A percentile compares a stretch with the other conserved stretches of the same genome.
Conservation (phyloP, 2,797 vertebrate genomes). For the Megaceryle alcyon region DNA sequence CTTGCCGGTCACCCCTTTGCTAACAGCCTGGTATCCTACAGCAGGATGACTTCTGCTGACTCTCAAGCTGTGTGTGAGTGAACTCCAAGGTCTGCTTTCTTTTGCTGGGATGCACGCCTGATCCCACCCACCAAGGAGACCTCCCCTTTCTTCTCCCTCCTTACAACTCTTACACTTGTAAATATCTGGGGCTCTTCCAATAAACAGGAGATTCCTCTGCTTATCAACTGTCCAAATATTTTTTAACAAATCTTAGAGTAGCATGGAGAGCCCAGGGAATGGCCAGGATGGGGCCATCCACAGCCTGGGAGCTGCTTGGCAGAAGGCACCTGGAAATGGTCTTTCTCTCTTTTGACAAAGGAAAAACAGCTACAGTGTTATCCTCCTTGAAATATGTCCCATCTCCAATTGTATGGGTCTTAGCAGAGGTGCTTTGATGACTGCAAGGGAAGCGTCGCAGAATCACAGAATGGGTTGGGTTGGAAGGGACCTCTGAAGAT, state of each 20-base stretch:
- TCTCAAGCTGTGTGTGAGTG: background rate
- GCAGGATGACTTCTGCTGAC: background rate
- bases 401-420: background rate
- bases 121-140: conserved; percentile 5
- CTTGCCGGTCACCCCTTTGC: background rate
- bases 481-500: background rate
- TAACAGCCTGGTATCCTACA: background rate
- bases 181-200: conserved; percentile 30
- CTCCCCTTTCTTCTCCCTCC: background rate
- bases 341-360: background rate
- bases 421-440: background rate
- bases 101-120: background rate
- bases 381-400: background rate
- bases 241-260: conserved; percentile 47
- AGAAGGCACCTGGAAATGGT: conserved; percentile 13
- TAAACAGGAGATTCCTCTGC: conserved; percentile 44
- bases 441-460: background rate
- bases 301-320: background rate
- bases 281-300: background rate
- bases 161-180: background rate
- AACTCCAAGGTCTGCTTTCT: conserved; percentile 11
- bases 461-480: background rate
- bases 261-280: background rate
- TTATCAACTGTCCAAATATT: conserved; percentile 45
- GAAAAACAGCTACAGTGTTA: background rate